Conservation (phyloP, 2,113 vertebrate genomes). For the Shinisaurus crocodilurus region DNA sequence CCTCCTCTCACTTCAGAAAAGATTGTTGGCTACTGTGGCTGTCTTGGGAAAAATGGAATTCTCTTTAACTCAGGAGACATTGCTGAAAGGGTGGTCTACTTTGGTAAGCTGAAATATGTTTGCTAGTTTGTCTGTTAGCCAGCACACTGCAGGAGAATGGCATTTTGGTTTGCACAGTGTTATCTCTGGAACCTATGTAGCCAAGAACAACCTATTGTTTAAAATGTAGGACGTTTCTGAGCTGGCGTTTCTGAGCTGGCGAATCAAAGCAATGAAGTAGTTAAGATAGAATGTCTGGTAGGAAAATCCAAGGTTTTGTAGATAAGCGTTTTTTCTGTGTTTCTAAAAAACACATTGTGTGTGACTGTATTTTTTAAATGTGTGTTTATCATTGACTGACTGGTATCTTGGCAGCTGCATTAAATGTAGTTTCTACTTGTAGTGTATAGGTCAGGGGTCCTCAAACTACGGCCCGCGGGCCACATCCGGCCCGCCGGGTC, state of each 20-base stretch:
- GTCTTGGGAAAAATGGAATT: neutral
- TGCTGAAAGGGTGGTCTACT: neutral
- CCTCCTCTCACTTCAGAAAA: fast-evolving
- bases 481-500: too few species aligned
- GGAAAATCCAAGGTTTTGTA: neutral
- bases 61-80: neutral
- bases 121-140: neutral
- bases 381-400: constrained; percentile 29
- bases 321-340: neutral
- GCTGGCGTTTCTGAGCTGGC: neutral
- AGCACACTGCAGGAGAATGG: neutral
- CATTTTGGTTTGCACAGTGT: neutral
- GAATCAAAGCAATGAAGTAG: neutral
- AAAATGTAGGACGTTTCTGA: constrained; percentile 25
- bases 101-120: constrained; percentile 52
- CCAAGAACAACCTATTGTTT: neutral
- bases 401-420: neutral
- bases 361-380: constrained; percentile 25
- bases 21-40: fast-evolving
- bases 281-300: neutral
- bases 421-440: neutral
- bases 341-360: constrained; percentile 27
- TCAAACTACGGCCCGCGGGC: too few species aligned
- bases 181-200: neutral
- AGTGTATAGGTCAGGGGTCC: constrained; percentile 21